phyloP scores from a whole-genome alignment of 2,888 invertebrate genomes.

The Carcina quercana region DNA sequence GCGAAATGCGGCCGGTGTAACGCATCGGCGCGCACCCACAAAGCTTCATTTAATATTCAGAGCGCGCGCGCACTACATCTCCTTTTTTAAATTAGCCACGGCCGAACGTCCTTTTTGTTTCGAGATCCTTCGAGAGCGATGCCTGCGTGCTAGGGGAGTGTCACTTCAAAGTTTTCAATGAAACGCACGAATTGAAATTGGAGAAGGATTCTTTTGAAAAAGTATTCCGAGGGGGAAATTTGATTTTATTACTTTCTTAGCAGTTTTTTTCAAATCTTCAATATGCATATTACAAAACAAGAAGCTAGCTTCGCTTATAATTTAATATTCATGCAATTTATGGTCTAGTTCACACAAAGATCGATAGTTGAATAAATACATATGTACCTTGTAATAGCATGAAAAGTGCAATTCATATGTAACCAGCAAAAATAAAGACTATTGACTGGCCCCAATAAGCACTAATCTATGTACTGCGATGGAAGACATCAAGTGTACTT shows the following conservation, averaged over 20 bases:
- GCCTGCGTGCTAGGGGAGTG: slow-evolving; percentile 34
- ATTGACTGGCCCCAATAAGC: no score
- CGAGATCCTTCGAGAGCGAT: slow-evolving; percentile 41
- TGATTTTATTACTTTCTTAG: slow-evolving; percentile 1
- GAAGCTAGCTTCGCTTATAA: no score
- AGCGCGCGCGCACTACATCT: slow-evolving; percentile 47
- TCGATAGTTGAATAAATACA: no score
- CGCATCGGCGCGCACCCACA: slow-evolving; percentile 69
- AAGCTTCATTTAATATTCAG: slow-evolving; percentile 57
- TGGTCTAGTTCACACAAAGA: no score
- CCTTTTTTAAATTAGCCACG: slow-evolving; percentile 71
- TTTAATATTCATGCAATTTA: no score
- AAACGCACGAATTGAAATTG: slow-evolving; percentile 28
- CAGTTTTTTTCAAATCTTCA: no score
- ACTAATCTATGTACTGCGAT: no score
- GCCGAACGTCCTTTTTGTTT: slow-evolving; percentile 68
- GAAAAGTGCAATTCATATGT: no score
- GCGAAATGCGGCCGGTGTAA: slow-evolving; percentile 40
- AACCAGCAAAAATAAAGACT: no score
- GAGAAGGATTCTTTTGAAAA: slow-evolving; percentile 10
- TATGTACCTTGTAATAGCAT: no score
- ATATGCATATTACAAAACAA: background rate
- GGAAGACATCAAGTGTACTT: no score
- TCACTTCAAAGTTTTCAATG: slow-evolving; percentile 39
- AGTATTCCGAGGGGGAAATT: background rate